These are phyloP conservation scores for rat (Rattus norvegicus) DNA, from an alignment of 2,113 vertebrate genomes.

Conservation along the genomic window GRCr8 NC_086033.1:35700501-35701000, in stretches of 20 bases:
- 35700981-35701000: background rate
- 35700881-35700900: background rate
- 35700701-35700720: background rate
- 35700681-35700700: background rate
- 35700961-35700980: background rate
- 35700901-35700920: background rate
- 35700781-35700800: background rate
- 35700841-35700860: background rate
- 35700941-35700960: too few relatives aligned
- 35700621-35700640: background rate
- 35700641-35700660: background rate
- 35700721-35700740: background rate
- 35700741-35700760: background rate
- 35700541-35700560: background rate
- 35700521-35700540: too few relatives aligned
- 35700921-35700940: too few relatives aligned
- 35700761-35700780: background rate
- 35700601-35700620: background rate
- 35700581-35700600: background rate
- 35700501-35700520: too few relatives aligned
- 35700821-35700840: background rate
- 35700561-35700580: background rate
- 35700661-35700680: background rate
- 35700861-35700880: background rate
- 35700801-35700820: background rate